A percentile compares a stretch with the other conserved stretches of the same genome.
These are phyloP conservation scores for Mayetiola destructor DNA, from an alignment of 2,888 invertebrate genomes.

Conservation along the genomic window DNA sequence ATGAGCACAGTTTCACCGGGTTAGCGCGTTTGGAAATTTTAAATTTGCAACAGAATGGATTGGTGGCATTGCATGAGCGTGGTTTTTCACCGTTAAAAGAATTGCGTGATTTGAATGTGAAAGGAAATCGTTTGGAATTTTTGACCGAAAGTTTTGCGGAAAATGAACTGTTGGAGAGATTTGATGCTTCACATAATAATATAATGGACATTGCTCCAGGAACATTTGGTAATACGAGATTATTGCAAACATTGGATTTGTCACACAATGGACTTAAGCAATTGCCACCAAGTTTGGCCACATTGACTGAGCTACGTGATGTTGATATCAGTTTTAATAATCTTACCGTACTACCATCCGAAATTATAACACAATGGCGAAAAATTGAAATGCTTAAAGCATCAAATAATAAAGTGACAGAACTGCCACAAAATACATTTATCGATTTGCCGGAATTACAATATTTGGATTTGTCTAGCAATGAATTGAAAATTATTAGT, in stretches of 20 bases:
- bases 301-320: conserved; percentile 50
- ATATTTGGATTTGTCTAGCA: conserved; percentile 64
- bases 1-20: conserved; percentile 54
- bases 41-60: conserved; percentile 59
- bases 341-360: conserved; percentile 51
- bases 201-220: conserved; percentile 51
- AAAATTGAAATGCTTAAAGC: conserved; percentile 56
- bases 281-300: conserved; percentile 54
- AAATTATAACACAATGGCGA: conserved; percentile 52
- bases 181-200: conserved; percentile 64
- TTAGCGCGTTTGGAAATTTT: conserved; percentile 53
- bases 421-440: conserved; percentile 56
- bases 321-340: conserved; percentile 68
- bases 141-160: conserved; percentile 54
- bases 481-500: conserved; percentile 61
- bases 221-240: conserved; percentile 46
- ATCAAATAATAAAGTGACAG: conserved; percentile 58
- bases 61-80: conserved; percentile 49
- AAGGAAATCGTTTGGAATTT: conserved; percentile 59
- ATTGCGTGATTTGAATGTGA: conserved; percentile 55
- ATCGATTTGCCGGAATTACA: conserved; percentile 53
- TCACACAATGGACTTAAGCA: conserved; percentile 62
- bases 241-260: conserved; percentile 57
- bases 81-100: conserved; percentile 47
- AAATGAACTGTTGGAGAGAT: conserved; percentile 46